Conservation (phyloP, 2,888 invertebrate species). For the Labia minor region DNA sequence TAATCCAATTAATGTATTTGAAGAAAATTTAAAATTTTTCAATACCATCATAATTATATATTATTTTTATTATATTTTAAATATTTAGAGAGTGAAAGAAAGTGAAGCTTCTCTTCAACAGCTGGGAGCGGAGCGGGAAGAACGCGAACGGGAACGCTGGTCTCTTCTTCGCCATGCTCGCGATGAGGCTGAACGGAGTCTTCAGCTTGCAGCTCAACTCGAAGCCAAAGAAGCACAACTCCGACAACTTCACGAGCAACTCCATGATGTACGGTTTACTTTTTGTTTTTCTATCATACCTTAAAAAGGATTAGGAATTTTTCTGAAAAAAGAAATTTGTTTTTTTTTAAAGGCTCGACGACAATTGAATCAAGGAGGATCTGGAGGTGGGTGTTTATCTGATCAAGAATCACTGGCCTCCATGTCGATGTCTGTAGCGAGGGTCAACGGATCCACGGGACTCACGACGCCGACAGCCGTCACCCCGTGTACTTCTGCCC, state of each 20-base stretch:
- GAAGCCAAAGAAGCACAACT: constrained; percentile 78
- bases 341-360: constrained; percentile 49
- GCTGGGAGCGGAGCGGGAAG: constrained; percentile 50
- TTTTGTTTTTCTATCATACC: constrained; percentile 18
- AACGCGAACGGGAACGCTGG: constrained; percentile 80
- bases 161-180: constrained; percentile 76
- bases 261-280: constrained; percentile 54
- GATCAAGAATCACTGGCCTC: constrained; percentile 75
- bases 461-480: constrained; percentile 25
- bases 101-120: constrained; percentile 57
- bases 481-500: constrained; percentile 31
- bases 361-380: constrained; percentile 45
- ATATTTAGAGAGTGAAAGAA: constrained; percentile 65
- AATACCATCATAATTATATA: no score
- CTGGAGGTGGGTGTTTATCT: constrained; percentile 66
- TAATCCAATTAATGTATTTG: no score
- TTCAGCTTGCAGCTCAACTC: constrained; percentile 75
- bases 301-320: background rate
- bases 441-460: constrained; percentile 40
- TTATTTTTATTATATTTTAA: no score
- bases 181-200: constrained; percentile 79
- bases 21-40: no score
- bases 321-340: background rate
- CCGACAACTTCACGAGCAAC: constrained; percentile 72
- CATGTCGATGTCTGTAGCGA: constrained; percentile 47